Percentiles rank a stretch among this genome's conserved stretches.
Evolutionary conservation across 2,888 invertebrate species (phyloP).

Genomic region (Cylloceria caligata): DNA sequence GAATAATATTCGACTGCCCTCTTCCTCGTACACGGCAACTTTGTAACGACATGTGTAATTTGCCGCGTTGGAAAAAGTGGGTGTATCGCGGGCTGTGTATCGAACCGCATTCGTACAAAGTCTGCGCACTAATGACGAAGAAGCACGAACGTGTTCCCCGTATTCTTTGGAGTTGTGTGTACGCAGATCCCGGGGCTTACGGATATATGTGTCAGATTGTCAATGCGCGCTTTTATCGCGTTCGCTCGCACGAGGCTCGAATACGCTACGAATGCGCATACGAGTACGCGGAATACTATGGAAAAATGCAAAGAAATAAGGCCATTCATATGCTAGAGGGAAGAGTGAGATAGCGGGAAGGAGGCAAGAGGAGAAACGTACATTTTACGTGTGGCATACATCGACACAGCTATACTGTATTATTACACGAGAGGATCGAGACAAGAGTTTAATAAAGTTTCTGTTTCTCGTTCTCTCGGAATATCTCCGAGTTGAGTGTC

Average conservation of each 20-base stretch:
- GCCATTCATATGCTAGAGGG: slow-evolving; percentile 78
- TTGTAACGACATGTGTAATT: slow-evolving; percentile 38
- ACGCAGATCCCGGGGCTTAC: not conserved
- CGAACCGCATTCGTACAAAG: slow-evolving; percentile 3
- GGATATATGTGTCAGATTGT: slow-evolving; percentile 33
- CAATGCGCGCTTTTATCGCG: too few relatives aligned
- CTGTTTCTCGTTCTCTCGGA: slow-evolving; percentile 24
- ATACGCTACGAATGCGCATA: not conserved
- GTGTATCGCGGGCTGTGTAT: not conserved
- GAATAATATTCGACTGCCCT: slow-evolving; percentile 16
- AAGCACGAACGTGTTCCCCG: slow-evolving; percentile 44
- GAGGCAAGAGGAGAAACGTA: slow-evolving; percentile 28
- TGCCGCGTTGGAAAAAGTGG: not conserved
- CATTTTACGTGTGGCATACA: slow-evolving; percentile 9
- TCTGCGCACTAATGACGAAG: slow-evolving; percentile 55
- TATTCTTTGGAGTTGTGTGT: slow-evolving; percentile 10
- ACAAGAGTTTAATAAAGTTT: slow-evolving; percentile 27
- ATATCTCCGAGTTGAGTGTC: not conserved
- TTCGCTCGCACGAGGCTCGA: not conserved
- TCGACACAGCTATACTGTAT: not conserved
- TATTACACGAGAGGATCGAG: slow-evolving; percentile 25
- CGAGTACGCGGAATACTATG: not conserved
- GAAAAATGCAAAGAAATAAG: slow-evolving; percentile 73
- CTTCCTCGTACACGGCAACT: slow-evolving; percentile 2
- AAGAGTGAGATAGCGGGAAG: slow-evolving; percentile 17